Evolutionary conservation across 2,797 vertebrate genomes (phyloP).

Genomic region (Poecilia picta): DNA sequence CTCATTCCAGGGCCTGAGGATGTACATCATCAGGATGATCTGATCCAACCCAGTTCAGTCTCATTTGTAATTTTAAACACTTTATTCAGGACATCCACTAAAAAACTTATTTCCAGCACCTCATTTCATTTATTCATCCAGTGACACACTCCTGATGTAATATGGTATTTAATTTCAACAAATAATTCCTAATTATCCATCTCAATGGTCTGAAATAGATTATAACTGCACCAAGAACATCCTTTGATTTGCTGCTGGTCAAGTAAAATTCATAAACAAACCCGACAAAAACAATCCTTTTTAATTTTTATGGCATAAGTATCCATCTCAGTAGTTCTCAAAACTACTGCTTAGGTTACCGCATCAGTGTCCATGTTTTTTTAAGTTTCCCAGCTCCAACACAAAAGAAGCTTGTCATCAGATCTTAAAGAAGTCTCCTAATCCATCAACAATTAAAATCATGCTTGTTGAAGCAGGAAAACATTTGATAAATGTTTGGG

Average conservation of each 20-base stretch:
- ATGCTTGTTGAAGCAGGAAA: background rate
- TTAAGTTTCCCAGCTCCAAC: background rate
- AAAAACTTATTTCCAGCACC: background rate
- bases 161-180: background rate
- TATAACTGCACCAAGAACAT: background rate
- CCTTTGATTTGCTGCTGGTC: background rate
- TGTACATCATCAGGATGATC: constrained; percentile 30
- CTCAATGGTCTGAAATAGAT: background rate
- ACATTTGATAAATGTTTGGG: background rate
- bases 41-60: background rate
- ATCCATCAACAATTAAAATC: background rate
- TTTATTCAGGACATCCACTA: background rate
- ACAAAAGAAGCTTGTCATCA: background rate
- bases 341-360: background rate
- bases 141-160: background rate
- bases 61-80: background rate
- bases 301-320: background rate
- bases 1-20: constrained; percentile 18
- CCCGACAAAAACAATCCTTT: too few species aligned
- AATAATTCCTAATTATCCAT: background rate
- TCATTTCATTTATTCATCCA: background rate
- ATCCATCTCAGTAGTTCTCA: background rate
- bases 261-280: background rate
- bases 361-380: background rate
- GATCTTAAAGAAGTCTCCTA: background rate